Base-by-base conservation (phyloP, 2,113 vertebrate genomes). In the Lasiurus borealis region DNA sequence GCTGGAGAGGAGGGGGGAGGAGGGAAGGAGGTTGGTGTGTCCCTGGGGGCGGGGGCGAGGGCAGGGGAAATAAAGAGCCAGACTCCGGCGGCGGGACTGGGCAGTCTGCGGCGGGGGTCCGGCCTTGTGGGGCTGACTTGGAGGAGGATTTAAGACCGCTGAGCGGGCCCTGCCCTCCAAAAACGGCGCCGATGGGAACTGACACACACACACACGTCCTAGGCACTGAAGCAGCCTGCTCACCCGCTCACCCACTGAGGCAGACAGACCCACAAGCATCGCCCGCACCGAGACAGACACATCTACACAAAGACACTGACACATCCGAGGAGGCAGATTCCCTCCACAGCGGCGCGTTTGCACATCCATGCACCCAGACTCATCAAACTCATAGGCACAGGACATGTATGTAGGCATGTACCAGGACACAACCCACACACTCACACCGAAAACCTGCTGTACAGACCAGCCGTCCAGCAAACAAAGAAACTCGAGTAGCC, bases 401-500 rank as follows among this genome's bases (percentile, higher is more conserved):
- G 6, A 8, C 75, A 25, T n/a, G 40, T 18, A 23, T 76, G 87
- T 52, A 48, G 80, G 31, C 72, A 10, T 71, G 46, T 29, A 57
- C 50, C 82, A 91, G 92, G 90, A 85, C 90, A 36, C 2, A 5
- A 25, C 62, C 25, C 73, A 13, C 21, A 72, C 23, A n/a, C 69
- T 62, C 59, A 36, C 76, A 29, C 44, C 3, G n/a, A 87, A 62
- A 54, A 21, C 40, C 75, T 40, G 78, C 69, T 15, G 50, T 68
- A 62, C 29, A 88, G 21, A 81, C 29, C 84, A 54, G 16, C 62
- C 71, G 69, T n/a, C 31, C 25, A 93, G 95, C 77, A 93, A 92
- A 97, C 97, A 97, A 97, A 97, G 97, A 96, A 96, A 95, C 93
- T 96, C 90, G 90, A 85, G 46, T 85, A 80, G 92, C 90, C 77